phyloP scores from a whole-genome alignment of 2,888 invertebrate genomes.

The Drosophila falleni region DNA sequence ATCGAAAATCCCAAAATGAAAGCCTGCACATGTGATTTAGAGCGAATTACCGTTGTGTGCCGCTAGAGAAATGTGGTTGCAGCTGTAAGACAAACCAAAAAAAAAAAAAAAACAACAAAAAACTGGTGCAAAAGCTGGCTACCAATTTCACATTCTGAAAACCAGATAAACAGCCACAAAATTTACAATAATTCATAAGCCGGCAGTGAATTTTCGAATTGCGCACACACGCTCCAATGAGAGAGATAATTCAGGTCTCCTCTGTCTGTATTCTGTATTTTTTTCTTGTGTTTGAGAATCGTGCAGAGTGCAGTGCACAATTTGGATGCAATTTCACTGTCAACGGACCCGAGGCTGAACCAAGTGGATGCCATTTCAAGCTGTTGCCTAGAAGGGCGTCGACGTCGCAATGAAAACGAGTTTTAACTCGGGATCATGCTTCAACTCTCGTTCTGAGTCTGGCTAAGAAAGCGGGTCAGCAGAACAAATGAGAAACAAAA shows the following conservation, averaged over 20 bases:
- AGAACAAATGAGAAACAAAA: constrained; percentile 61
- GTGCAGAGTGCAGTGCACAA: constrained; percentile 56
- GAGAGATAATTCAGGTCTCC: constrained; percentile 52
- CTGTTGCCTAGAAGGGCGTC: constrained; percentile 64
- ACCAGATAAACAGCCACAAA: constrained; percentile 74
- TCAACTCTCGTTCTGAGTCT: constrained; percentile 23
- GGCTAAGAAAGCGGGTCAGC: constrained; percentile 81
- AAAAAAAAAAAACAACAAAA: too few species aligned
- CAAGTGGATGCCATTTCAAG: constrained; percentile 26
- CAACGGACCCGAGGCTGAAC: constrained; percentile 59
- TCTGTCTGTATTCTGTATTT: constrained; percentile 21
- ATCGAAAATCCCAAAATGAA: constrained; percentile 67
- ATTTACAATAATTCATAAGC: constrained; percentile 78
- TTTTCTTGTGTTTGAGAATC: constrained; percentile 43
- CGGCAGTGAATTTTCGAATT: constrained; percentile 59
- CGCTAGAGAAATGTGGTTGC: constrained; percentile 65
- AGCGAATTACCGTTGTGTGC: constrained; percentile 74
- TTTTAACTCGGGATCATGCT: constrained; percentile 49
- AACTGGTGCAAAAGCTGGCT: constrained; percentile 53
- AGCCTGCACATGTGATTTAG: constrained; percentile 69
- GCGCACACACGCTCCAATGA: constrained; percentile 60
- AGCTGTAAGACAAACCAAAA: constrained; percentile 34
- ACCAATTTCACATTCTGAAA: constrained; percentile 80
- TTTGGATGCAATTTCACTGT: constrained; percentile 83
- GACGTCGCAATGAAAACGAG: constrained; percentile 69